A percentile compares a stretch with the other conserved stretches of the same genome.
Evolutionary conservation across 2,113 vertebrate species (phyloP).

Genomic region (Plectropomus leopardus): DNA sequence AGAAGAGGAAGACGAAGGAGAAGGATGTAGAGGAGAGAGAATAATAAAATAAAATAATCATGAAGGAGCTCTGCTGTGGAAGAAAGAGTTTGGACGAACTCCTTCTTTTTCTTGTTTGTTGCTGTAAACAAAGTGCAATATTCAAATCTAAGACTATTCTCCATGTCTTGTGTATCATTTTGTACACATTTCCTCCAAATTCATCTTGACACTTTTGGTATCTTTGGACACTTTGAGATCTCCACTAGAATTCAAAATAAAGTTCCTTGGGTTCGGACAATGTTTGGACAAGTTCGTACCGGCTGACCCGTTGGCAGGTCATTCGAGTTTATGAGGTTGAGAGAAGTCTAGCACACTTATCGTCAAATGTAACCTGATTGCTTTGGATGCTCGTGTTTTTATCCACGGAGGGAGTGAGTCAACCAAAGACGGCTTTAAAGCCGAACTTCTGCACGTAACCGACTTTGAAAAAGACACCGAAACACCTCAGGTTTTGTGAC

Average conservation of each 20-base stretch:
- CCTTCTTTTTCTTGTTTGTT: constrained; percentile 30
- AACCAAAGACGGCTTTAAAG: constrained; percentile 60
- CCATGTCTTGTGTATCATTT: background rate
- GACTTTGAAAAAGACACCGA: background rate
- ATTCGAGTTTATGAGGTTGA: background rate
- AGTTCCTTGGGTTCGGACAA: constrained; percentile 5
- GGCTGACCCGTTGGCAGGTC: background rate
- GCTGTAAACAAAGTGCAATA: background rate
- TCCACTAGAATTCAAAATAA: background rate
- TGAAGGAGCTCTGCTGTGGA: constrained; percentile 39
- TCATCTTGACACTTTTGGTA: background rate
- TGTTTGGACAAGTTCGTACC: background rate
- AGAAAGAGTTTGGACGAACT: constrained; percentile 12
- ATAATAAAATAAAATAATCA: constrained; percentile 55
- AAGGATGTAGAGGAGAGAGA: constrained; percentile 26
- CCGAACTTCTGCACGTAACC: constrained; percentile 88
- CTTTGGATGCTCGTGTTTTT: background rate
- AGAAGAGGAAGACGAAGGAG: constrained; percentile 2
- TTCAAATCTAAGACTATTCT: no score
- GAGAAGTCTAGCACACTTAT: background rate
- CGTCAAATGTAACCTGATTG: background rate
- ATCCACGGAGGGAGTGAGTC: background rate
- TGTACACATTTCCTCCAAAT: background rate
- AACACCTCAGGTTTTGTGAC: constrained; percentile 56
- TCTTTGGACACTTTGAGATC: background rate